Evolutionary conservation across 2,797 vertebrate species (phyloP).

Genomic region (Smutsia gigantea): DNA sequence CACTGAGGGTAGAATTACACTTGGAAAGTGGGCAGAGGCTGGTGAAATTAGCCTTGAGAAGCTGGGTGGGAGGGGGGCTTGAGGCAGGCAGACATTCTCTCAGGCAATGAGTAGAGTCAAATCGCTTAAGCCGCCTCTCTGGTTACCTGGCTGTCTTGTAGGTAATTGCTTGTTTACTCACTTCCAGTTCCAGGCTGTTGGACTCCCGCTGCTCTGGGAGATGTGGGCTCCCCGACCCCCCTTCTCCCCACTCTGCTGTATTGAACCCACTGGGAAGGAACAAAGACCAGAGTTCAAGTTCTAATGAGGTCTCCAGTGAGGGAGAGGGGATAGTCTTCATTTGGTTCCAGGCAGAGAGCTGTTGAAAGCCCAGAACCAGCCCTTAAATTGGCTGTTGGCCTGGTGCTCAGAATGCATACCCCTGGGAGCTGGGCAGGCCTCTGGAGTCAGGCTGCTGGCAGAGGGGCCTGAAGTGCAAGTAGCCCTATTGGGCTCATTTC

Average conservation of each 20-base stretch:
- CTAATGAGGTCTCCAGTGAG: slow-evolving; percentile 80
- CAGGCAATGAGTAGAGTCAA: slow-evolving; percentile 39
- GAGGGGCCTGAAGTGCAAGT: neutral
- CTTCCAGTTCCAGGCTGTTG: slow-evolving; percentile 58
- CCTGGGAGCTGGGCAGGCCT: slow-evolving; percentile 29
- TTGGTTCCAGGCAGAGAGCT: slow-evolving; percentile 51
- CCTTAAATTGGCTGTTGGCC: slow-evolving; percentile 72
- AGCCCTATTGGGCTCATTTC: neutral
- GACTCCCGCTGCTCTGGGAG: slow-evolving; percentile 68
- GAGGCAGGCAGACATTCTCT: slow-evolving; percentile 40
- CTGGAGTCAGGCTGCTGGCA: slow-evolving; percentile 24
- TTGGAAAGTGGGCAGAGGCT: slow-evolving; percentile 7
- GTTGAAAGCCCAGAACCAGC: slow-evolving; percentile 66
- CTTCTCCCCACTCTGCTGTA: neutral
- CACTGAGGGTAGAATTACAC: slow-evolving; percentile 58
- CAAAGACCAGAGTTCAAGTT: slow-evolving; percentile 77
- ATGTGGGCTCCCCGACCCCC: neutral
- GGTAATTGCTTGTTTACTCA: slow-evolving; percentile 76
- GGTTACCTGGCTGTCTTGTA: slow-evolving; percentile 37
- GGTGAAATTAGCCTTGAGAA: neutral
- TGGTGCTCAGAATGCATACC: slow-evolving; percentile 25
- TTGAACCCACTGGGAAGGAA: neutral
- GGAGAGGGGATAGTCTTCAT: slow-evolving; percentile 62
- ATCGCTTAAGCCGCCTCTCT: slow-evolving; percentile 37
- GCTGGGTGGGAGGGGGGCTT: neutral